Base-by-base conservation (phyloP, 2,888 invertebrate genomes). In the Lithophane socia region DNA sequence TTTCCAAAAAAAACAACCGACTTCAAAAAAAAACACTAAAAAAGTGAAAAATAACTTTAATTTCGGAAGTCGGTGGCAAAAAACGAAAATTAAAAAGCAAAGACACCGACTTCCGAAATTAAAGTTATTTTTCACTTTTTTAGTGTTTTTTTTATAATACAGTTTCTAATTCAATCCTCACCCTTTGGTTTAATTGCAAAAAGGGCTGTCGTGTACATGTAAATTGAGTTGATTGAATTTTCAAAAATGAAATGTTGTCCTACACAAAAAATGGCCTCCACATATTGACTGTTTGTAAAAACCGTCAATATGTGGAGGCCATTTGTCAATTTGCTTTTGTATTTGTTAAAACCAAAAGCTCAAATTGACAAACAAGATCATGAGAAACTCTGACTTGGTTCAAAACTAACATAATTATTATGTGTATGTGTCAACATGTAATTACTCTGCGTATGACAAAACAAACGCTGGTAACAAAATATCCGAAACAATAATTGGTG, bases 141-240 rank as follows among this genome's bases (percentile, higher is more conserved):
- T n/a, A n/a, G n/a, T n/a, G n/a, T n/a, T n/a, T n/a, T n/a, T n/a
- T n/a, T 80, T 58, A 29, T 44, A 37, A 42, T 60, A 49, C 47
- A 29, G n/a, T 37, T 74, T 60, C 49, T 61, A 84, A 80, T 84
- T 75, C 29, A 84, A 80, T 80, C 61, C 68, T 29, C 58, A 65
- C 54, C 80, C 75, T 37, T 74, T 56, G 63, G 21, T 37, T 64
- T 80, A 58, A 82, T 82, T 75, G 63, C 64, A 54, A 54, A 79
- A 65, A 47, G 49, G 58, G 66, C 13, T 42, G 29, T n/a, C n/a
- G n/a, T 60, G 54, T 47, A 13, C 4, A 61, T 44, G 54, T 12
- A 42, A 60, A 70, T 63, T 29, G 49, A 60, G 65, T 56, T 56
- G 24, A 52, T 71, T 82, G 47, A 29, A 66, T 81, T 79, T 80